Conservation (phyloP, 92 coral and sea anemone species). For the Meandrina meandrites region DNA sequence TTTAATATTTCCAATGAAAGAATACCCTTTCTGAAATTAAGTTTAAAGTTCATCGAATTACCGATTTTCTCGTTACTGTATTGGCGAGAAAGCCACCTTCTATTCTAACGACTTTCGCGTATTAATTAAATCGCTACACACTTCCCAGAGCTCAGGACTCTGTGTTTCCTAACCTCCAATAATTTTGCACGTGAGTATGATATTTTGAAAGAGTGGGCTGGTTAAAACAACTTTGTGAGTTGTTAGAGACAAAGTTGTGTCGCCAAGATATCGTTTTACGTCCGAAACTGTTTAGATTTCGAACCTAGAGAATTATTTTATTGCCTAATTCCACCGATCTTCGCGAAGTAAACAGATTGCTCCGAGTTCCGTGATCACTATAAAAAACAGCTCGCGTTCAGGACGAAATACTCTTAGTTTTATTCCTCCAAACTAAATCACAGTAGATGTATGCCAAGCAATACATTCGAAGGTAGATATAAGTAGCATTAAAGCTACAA, state of each 20-base stretch:
- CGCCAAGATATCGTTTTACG: neutral
- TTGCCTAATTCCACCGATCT: conserved; percentile 4
- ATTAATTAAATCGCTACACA: neutral
- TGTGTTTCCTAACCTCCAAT: neutral
- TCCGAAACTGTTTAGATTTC: neutral
- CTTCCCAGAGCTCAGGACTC: neutral
- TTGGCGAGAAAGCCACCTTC: neutral
- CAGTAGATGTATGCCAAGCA: neutral
- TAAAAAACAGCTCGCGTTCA: neutral
- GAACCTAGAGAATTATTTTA: neutral
- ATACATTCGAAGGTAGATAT: neutral
- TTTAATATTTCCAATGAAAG: conserved; percentile 7
- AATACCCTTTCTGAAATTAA: neutral
- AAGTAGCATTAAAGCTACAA: neutral
- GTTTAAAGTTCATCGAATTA: neutral
- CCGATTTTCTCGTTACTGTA: neutral
- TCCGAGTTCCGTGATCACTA: neutral
- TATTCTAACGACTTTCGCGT: neutral
- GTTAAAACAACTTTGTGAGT: neutral
- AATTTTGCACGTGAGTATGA: neutral
- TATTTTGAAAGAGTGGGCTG: neutral
- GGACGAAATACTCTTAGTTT: neutral
- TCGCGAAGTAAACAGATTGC: neutral
- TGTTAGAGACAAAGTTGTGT: neutral
- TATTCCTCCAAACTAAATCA: neutral